Evolutionary conservation across 2,113 vertebrate genomes (phyloP), one percentile per base, ranked within the genome.

Genomic region (Rhizomys pruinosus): DNA sequence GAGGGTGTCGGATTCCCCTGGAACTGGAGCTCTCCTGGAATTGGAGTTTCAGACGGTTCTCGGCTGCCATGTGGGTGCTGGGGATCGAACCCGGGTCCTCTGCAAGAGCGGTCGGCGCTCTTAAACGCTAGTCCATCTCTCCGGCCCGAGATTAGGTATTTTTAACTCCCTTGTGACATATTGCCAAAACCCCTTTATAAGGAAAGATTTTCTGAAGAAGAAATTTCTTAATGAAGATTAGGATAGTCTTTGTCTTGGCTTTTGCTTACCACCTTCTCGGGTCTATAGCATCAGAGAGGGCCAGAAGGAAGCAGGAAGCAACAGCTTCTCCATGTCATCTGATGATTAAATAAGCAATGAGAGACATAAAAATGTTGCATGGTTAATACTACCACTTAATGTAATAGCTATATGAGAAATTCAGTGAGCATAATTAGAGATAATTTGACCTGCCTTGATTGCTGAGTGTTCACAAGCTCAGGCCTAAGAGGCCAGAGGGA

Each of bases 301-400:
- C 32, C 8, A 66, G 23, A 44, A 39, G 34, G 72, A 91, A 85
- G 84, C 13, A 27, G 77, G 42, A 81, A 90, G 59, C 74, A 87
- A 37, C 34, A 89, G 63, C 47, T 85, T 87, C 29, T 74, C 23
- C 27, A 16, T 74, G 79, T 73, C 63, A 44, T 73, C 74, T 55
- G 34, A 69, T 76, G 32, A 84, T 74, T 82, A 89, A 93, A 84
- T 92, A 72, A 93, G 69, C 84, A 89, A 66, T 7, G 44, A 95
- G 71, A 94, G 39, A 71, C 73, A 59, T 89, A 91, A 84, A 73
- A 87, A 69, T 55, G 72, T 59, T 71, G 61, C 73, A 52, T 64
- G 59, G 94, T 92, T 88, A 91, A 90, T 88, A 95, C 82, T 37
- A 47, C 64, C 68, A 66, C 87, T 95, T 95, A 95, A 63, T 91